phyloP scores from a whole-genome alignment of 1,140 invertebrate genomes.

The Thaumatotibia leucotreta region DNA sequence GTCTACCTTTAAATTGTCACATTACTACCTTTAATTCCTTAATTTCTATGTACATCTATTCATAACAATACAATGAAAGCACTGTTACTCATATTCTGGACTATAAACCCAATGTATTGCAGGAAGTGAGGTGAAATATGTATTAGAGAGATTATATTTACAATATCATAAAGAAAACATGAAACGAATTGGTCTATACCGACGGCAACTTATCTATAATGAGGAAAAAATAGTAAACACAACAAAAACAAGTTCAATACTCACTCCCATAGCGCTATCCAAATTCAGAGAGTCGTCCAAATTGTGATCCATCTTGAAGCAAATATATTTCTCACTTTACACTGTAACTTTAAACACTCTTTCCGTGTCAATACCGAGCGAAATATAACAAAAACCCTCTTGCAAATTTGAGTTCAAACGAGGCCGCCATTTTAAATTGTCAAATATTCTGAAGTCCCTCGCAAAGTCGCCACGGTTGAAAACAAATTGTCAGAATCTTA shows the following conservation, averaged over 20 bases:
- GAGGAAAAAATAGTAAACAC: not conserved
- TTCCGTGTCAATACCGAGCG: not conserved
- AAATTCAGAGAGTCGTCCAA: slow-evolving; percentile 63
- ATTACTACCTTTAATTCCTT: not conserved
- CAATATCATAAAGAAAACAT: not conserved
- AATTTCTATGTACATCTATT: not conserved
- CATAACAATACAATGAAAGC: not conserved
- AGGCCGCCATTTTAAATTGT: slow-evolving; percentile 72
- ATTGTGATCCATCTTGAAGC: slow-evolving; percentile 57
- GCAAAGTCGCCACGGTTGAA: slow-evolving; percentile 65
- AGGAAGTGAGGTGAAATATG: not conserved
- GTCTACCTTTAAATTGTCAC: slow-evolving; percentile 41
- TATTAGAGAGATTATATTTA: not conserved
- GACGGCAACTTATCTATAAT: not conserved
- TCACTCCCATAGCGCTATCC: slow-evolving; percentile 58
- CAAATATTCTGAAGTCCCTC: slow-evolving; percentile 47
- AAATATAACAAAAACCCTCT: slow-evolving; percentile 22
- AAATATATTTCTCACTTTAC: slow-evolving; percentile 9
- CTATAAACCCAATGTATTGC: not conserved
- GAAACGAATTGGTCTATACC: not conserved
- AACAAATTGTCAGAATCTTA: slow-evolving; percentile 52
- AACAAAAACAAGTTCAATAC: slow-evolving; percentile 22
- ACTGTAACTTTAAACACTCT: not conserved
- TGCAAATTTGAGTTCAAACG: slow-evolving; percentile 61
- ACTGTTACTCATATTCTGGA: not conserved